phyloP scores from a whole-genome alignment of 2,113 vertebrate species.

The Boleophthalmus pectinirostris region DNA sequence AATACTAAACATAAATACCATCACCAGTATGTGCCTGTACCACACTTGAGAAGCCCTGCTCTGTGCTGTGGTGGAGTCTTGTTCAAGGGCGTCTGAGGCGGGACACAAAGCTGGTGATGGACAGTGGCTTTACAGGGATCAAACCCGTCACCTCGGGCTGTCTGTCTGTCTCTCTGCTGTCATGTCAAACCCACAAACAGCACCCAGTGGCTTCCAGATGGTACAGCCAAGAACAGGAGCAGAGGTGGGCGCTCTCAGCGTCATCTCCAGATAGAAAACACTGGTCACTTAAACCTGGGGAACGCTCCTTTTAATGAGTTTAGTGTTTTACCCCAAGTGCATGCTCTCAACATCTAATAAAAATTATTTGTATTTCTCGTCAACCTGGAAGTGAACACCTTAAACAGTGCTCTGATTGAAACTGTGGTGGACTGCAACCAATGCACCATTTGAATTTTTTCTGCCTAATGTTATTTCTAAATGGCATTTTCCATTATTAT shows the following conservation, averaged over 20 bases:
- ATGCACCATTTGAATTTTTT: too few species aligned
- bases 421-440: too few species aligned
- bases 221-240: constrained; percentile 11
- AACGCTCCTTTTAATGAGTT: too few species aligned
- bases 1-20: not conserved
- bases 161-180: constrained; percentile 29
- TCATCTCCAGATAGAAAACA: constrained; percentile 3
- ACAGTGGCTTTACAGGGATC: constrained; percentile 36
- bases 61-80: not conserved
- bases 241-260: not conserved
- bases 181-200: constrained; percentile 16
- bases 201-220: constrained; percentile 18
- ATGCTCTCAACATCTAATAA: too few species aligned
- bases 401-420: too few species aligned
- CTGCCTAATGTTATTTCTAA: too few species aligned
- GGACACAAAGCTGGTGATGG: constrained; percentile 36
- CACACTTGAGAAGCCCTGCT: not conserved
- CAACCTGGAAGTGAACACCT: too few species aligned
- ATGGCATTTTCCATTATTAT: too few species aligned
- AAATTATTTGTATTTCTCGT: too few species aligned
- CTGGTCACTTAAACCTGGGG: not conserved
- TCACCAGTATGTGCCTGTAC: not conserved
- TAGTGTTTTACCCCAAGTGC: too few species aligned
- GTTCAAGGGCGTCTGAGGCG: constrained; percentile 47
- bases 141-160: constrained; percentile 32